Base-by-base conservation (phyloP, 2,113 vertebrate species). In the Eupsittula cactorum region DNA sequence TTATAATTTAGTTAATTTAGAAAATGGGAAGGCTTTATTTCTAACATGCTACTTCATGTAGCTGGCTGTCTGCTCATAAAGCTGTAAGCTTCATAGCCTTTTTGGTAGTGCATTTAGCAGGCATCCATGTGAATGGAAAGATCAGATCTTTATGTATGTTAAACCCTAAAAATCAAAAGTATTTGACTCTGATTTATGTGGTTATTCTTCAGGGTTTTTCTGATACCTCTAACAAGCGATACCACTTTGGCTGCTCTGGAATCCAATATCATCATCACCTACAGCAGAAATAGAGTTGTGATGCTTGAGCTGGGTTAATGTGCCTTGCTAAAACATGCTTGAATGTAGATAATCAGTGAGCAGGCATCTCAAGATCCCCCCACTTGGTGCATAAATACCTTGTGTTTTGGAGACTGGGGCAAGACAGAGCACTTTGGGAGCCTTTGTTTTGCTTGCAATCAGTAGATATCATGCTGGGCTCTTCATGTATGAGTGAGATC, bases 231-330 rank as follows among this genome's bases (percentile, higher is more conserved):
- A 76, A 62, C 3, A 57, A 65, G 16, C 6, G 37, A 82, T 78
- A 65, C 39, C 2, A 12, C 0, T 62, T 83, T 62, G 47, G 21
- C 47, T 55, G 35, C 21, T 86, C 33, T 1, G 5, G 64, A 82
- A 47, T 71, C 11, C 0, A 1, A 0, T 41, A 13, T 49, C 11
- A 3, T 64, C 23, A 4, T 39, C 37, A 55, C 28, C 18, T 69
- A 8, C 18, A 91, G 27, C 37, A 94, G 82, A 78, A 88, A 60
- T 25, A 31, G 52, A n/a, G 29, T n/a, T 29, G 8, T 13, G 13
- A 27, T 41, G 41, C 68, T 46, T 0, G 1, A 44, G 16, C 23
- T 90, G 33, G 16, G 20, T 73, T 78, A 84, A 16, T 4, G 20
- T 59, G 18, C 64, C 50, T 53, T 70, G 63, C 39, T 42, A 75